Evolutionary conservation across 2,113 vertebrate genomes (phyloP).

Genomic region (Pluvialis apricaria): DNA sequence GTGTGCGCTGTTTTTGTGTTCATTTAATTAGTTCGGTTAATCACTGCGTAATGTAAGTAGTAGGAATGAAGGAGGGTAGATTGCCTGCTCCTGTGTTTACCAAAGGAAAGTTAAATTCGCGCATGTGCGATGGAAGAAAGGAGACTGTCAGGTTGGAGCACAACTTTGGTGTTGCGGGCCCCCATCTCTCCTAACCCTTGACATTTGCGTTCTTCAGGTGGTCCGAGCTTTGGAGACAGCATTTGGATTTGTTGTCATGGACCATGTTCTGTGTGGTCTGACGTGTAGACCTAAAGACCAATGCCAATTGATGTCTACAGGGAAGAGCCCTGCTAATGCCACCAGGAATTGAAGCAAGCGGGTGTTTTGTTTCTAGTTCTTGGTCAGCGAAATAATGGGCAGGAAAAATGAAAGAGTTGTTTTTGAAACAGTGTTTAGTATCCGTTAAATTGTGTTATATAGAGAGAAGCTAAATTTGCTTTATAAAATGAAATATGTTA

Average conservation of each 20-base stretch:
- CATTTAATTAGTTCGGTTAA: not conserved
- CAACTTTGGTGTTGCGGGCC: not conserved
- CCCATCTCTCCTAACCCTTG: not conserved
- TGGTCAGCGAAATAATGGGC: not conserved
- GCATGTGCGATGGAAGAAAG: not conserved
- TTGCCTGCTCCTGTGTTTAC: not conserved
- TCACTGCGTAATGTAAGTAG: not conserved
- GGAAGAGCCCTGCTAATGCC: not conserved
- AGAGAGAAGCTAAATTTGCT: not conserved
- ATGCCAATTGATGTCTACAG: not conserved
- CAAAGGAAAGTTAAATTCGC: not conserved
- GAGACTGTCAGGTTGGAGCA: not conserved
- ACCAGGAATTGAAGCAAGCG: not conserved
- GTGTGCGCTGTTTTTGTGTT: not conserved
- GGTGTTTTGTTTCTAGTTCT: not conserved
- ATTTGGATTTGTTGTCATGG: not conserved
- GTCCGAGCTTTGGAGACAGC: not conserved
- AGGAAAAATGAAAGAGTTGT: not conserved
- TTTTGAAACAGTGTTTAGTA: not conserved
- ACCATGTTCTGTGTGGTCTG: not conserved
- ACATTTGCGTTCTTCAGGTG: not conserved
- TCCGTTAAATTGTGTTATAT: not conserved
- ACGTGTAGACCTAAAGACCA: not conserved
- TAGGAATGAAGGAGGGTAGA: not conserved
- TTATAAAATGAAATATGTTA: constrained; percentile 19